These are phyloP conservation scores for Siniperca knerii DNA, from an alignment of 2,113 vertebrate species.

Conservation along the genomic window DNA sequence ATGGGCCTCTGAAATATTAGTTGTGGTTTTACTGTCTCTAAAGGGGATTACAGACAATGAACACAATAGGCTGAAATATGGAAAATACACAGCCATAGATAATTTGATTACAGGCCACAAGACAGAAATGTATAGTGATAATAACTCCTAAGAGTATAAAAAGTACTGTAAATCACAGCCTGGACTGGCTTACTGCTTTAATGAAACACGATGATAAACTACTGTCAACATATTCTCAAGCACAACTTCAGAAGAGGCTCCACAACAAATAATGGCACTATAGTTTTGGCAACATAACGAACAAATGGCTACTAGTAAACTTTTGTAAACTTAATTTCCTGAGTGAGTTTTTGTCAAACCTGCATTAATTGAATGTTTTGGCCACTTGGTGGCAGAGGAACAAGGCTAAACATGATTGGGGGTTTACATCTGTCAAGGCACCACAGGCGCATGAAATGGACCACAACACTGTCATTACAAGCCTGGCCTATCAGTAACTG, in stretches of 20 bases:
- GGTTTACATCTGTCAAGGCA: constrained; percentile 54
- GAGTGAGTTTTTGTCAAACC: background rate
- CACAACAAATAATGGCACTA: background rate
- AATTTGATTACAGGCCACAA: constrained; percentile 69
- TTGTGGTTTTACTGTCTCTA: constrained; percentile 64
- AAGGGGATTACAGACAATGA: constrained; percentile 56
- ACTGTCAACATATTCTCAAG: constrained; percentile 28
- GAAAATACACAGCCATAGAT: constrained; percentile 58
- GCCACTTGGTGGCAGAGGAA: background rate
- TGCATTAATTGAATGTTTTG: background rate
- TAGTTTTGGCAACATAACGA: background rate
- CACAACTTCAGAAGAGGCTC: background rate
- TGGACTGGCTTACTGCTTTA: constrained; percentile 42
- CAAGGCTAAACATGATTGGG: background rate
- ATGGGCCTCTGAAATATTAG: constrained; percentile 44
- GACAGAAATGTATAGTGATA: constrained; percentile 67
- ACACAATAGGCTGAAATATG: constrained; percentile 70
- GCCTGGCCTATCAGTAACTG: constrained; percentile 75
- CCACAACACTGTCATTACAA: constrained; percentile 25
- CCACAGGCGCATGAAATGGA: constrained; percentile 7
- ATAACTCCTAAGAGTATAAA: constrained; percentile 64
- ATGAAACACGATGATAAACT: constrained; percentile 60
- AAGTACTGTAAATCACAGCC: constrained; percentile 52
- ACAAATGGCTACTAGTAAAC: background rate
- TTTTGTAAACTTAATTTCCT: background rate